Percentiles rank a stretch among this genome's conserved stretches.
phyloP scores from a whole-genome alignment of 35 echinoderm and acorn worm species.

The Hemicentrotus pulcherrimus region DNA sequence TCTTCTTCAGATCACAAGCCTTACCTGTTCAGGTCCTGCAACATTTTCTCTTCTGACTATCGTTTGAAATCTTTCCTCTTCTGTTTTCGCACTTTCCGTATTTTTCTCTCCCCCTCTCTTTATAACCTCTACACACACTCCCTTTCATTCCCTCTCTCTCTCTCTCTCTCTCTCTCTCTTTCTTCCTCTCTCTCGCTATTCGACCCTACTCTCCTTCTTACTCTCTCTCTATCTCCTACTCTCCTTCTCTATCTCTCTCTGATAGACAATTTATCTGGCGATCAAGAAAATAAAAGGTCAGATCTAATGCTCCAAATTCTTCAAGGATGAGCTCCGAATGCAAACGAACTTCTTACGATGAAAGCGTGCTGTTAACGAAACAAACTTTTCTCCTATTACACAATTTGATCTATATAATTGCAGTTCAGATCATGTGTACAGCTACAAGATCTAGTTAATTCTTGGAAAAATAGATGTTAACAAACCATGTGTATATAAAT shows the following conservation, averaged over 20 bases:
- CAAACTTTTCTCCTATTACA: background rate
- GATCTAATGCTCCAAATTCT: conserved; percentile 27
- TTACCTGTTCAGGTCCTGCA: too few relatives aligned
- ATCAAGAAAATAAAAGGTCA: conserved; percentile 29
- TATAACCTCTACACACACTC: too few relatives aligned
- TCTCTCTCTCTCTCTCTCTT: background rate
- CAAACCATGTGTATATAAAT: background rate
- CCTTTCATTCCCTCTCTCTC: too few relatives aligned
- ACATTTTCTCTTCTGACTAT: too few relatives aligned
- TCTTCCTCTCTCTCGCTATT: background rate
- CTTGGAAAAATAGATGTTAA: background rate
- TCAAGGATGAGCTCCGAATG: background rate
- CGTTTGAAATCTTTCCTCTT: too few relatives aligned
- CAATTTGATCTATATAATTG: background rate
- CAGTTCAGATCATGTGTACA: background rate
- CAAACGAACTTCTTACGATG: background rate
- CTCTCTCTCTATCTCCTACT: too few relatives aligned
- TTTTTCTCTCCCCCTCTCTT: too few relatives aligned
- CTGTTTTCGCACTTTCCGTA: too few relatives aligned
- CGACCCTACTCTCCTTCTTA: too few relatives aligned
- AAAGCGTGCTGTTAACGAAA: background rate
- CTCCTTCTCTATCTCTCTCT: background rate
- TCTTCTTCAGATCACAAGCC: too few relatives aligned
- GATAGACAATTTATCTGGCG: background rate
- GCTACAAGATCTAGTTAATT: background rate